Base-by-base conservation (phyloP, 2,797 vertebrate species). In the Myotis pilosus region DNA sequence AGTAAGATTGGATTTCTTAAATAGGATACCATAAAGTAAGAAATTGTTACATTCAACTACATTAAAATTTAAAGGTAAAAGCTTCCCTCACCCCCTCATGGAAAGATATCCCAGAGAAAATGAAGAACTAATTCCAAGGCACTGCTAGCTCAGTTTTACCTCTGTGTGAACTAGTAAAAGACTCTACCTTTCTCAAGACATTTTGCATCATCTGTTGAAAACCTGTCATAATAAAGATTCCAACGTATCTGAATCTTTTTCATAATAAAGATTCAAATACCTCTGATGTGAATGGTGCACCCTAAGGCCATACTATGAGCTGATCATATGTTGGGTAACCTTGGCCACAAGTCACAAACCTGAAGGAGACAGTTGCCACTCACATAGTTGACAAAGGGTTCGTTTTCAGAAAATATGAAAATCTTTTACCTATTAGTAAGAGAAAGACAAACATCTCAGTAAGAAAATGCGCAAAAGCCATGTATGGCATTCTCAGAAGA, bases 41-140 rank as follows among this genome's bases (percentile, higher is more conserved):
- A 75, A 55, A 91, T 62, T 23, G 36, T 69, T 89, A 36, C 6
- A 28, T 30, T 92, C n/a, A 71, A 11, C 41, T n/a, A 23, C 28
- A 36, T 51, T 85, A 68, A 78, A 64, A 30, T 71, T 76, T 90
- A 36, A 25, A 94, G 75, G 30, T 69, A 57, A 79, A 36, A 92
- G 3, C 51, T n/a, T 0, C 15, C 49, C n/a, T 3, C 6, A 4
- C n/a, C 7, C 6, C 49, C n/a, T 30, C 75, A 30, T 85, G 41
- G n/a, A 55, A 91, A 57, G 72, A 38, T 5, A 55, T 17, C 15
- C 36, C 80, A 38, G 11, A 47, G 41, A 75, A 84, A 49, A 28
- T 44, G 23, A 74, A 71, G 64, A 62, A 47, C 17, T 64, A 33
- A 71, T 30, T 15, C 28, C 8, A 1, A 5, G 41, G 28, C 5